These are phyloP conservation scores for Pycnonotus jocosus DNA, from an alignment of 2,113 vertebrate species.

Conservation along the genomic window DNA sequence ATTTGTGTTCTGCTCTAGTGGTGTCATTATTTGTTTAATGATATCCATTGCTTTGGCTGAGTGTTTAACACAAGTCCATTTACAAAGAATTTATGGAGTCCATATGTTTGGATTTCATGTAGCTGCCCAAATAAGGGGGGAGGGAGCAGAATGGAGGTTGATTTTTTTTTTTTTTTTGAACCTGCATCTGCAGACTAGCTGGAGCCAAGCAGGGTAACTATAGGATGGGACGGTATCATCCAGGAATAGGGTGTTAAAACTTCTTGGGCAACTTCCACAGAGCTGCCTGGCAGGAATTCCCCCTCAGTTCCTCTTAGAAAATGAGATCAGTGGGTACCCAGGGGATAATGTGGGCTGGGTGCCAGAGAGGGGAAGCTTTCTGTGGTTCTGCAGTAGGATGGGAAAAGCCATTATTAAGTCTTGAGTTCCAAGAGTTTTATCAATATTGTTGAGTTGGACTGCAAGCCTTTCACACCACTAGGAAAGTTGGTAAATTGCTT, in stretches of 20 bases:
- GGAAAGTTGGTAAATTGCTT: background rate
- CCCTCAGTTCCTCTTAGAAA: background rate
- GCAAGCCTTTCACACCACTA: background rate
- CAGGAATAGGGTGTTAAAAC: constrained; percentile 40
- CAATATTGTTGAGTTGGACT: background rate
- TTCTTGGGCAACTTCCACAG: constrained; percentile 22
- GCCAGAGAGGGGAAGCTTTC: background rate
- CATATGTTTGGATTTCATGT: constrained; percentile 22
- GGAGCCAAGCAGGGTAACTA: constrained; percentile 41
- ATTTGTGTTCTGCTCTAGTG: background rate
- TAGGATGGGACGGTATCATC: background rate
- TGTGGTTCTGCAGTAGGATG: background rate
- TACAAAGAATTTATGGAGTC: constrained; percentile 7
- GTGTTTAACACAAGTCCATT: background rate
- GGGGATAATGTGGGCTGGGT: background rate
- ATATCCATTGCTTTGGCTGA: constrained; percentile 25
- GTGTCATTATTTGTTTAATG: background rate
- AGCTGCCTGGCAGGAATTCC: constrained; percentile 22
- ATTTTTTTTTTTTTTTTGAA: constrained; percentile 18
- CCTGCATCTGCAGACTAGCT: constrained; percentile 21
- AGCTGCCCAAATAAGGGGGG: background rate
- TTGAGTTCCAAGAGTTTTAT: background rate
- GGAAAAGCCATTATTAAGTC: background rate
- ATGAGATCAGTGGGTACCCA: background rate
- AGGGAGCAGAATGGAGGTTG: background rate